These are phyloP conservation scores for Adelges cooleyi DNA, from an alignment of 1,140 invertebrate genomes.

Conservation along the genomic window DNA sequence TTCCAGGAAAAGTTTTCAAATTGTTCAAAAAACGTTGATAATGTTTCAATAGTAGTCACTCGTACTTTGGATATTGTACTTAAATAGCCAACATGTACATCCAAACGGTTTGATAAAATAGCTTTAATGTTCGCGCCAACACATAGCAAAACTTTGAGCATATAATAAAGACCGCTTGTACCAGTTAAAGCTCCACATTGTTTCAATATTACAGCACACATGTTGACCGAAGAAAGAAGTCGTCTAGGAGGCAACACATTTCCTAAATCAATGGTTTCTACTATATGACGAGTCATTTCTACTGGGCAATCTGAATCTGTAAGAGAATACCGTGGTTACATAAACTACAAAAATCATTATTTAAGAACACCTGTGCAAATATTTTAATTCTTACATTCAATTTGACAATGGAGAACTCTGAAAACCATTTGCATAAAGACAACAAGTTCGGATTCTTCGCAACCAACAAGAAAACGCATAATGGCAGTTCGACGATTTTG, in stretches of 20 bases:
- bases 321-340: neutral
- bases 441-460: slow-evolving; percentile 61
- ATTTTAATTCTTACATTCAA: slow-evolving; percentile 40
- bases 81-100: slow-evolving; percentile 49
- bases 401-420: slow-evolving; percentile 52
- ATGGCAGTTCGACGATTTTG: slow-evolving; percentile 60
- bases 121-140: slow-evolving; percentile 5
- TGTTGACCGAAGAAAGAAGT: slow-evolving; percentile 60
- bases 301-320: slow-evolving; percentile 24
- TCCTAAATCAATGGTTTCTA: slow-evolving; percentile 43
- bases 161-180: slow-evolving; percentile 49
- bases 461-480: slow-evolving; percentile 72
- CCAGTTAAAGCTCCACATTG: slow-evolving; percentile 69
- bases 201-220: slow-evolving; percentile 67
- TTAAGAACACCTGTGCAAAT: too few species aligned
- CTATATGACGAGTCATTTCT: slow-evolving; percentile 14
- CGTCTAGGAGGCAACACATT: slow-evolving; percentile 57
- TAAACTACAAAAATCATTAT: too few species aligned
- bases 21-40: slow-evolving; percentile 63
- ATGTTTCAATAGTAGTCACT: slow-evolving; percentile 45
- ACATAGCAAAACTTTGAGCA: slow-evolving; percentile 48
- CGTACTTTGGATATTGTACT: slow-evolving; percentile 56
- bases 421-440: slow-evolving; percentile 76
- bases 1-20: slow-evolving; percentile 61
- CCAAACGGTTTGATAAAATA: neutral